Conservation (phyloP, 2,888 invertebrate species). For the Melangyna quadrimaculata region DNA sequence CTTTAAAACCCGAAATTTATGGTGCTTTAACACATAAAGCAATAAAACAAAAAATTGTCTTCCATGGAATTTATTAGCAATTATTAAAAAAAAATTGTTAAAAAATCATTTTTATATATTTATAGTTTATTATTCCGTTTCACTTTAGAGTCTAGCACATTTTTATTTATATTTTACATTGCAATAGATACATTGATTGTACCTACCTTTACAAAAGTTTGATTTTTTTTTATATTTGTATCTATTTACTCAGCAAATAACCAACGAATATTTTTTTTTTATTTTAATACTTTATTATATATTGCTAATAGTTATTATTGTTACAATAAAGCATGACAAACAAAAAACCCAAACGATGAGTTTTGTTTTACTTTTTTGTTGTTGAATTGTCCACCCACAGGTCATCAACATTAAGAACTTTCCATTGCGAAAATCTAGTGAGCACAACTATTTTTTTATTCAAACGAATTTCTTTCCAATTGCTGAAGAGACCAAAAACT, state of each 20-base stretch:
- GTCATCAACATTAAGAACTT: background rate
- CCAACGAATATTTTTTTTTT: constrained; percentile 28
- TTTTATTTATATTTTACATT: background rate
- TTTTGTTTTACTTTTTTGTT: background rate
- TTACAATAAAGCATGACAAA: constrained; percentile 61
- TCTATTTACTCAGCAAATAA: constrained; percentile 11
- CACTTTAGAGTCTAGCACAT: background rate
- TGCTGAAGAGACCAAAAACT: too few species aligned
- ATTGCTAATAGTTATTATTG: constrained; percentile 16
- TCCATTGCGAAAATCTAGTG: too few species aligned
- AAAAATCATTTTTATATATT: constrained; percentile 4
- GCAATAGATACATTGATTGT: background rate
- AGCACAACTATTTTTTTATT: too few species aligned
- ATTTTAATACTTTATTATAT: background rate
- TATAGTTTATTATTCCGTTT: background rate
- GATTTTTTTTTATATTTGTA: background rate
- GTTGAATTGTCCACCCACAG: background rate
- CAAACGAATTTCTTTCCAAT: too few species aligned
- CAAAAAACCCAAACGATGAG: background rate
- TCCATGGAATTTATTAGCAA: constrained; percentile 32
- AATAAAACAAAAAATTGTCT: constrained; percentile 33
- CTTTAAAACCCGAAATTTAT: background rate
- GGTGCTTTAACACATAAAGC: constrained; percentile 17
- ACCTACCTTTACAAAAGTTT: constrained; percentile 13
- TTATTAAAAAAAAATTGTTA: constrained; percentile 1